These are phyloP conservation scores for Echinometra lucunter DNA, from an alignment of 53 echinoderm and acorn worm genomes.

Conservation along the genomic window DNA sequence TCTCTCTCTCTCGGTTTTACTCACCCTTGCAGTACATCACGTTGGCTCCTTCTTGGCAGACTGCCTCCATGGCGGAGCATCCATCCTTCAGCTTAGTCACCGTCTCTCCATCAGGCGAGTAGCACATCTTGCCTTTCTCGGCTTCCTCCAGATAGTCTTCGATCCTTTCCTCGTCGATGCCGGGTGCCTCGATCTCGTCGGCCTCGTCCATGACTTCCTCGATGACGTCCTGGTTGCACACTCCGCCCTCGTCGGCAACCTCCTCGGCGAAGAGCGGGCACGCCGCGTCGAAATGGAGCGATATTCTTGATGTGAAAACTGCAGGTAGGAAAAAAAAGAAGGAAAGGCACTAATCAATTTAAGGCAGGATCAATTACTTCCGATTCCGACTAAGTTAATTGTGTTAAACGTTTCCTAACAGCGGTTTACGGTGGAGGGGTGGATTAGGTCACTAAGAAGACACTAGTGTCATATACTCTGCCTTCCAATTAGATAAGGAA, in stretches of 20 bases:
- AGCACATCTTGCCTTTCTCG: slow-evolving; percentile 24
- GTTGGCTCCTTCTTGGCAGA: background rate
- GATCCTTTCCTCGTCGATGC: slow-evolving; percentile 21
- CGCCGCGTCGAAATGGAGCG: slow-evolving; percentile 39
- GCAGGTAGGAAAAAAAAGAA: background rate
- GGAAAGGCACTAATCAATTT: background rate
- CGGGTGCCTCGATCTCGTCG: slow-evolving; percentile 28
- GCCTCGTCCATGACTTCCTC: slow-evolving; percentile 44
- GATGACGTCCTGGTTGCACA: slow-evolving; percentile 17
- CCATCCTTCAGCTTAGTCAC: slow-evolving; percentile 34
- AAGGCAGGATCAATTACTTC: background rate
- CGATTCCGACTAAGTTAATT: background rate
- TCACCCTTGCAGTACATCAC: slow-evolving; percentile 34
- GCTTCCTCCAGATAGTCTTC: background rate
- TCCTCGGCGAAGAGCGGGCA: background rate
- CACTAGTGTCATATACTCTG: too few species aligned
- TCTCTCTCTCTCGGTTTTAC: background rate
- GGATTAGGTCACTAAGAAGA: too few species aligned
- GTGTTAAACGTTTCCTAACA: background rate
- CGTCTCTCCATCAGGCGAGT: background rate
- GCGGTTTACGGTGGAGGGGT: background rate
- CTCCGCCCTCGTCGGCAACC: slow-evolving; percentile 9
- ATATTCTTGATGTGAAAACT: slow-evolving; percentile 13
- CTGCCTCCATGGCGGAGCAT: slow-evolving; percentile 22
- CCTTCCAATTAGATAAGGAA: too few species aligned